phyloP scores from a whole-genome alignment of 2,888 invertebrate species.

The Phalangium opilio region DNA sequence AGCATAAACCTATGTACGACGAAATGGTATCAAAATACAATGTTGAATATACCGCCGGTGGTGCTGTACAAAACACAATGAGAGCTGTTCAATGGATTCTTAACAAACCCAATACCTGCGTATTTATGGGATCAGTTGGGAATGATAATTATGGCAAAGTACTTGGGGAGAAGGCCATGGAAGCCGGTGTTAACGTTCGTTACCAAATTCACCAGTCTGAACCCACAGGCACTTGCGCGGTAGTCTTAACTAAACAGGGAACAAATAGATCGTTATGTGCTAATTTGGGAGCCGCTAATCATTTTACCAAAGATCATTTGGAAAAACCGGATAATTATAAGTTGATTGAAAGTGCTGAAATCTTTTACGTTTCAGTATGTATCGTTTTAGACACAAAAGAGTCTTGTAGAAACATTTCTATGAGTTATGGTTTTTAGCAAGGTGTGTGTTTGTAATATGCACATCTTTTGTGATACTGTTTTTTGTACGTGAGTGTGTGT shows the following conservation, averaged over 20 bases:
- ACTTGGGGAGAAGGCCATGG: conserved; percentile 56
- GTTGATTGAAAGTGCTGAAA: conserved; percentile 61
- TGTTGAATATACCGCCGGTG: conserved; percentile 86
- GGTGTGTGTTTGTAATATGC: too few species aligned
- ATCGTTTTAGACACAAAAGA: too few species aligned
- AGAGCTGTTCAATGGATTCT: conserved; percentile 81
- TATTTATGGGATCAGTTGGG: conserved; percentile 91
- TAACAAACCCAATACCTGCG: conserved; percentile 55
- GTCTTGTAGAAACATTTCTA: too few species aligned
- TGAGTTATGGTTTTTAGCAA: too few species aligned
- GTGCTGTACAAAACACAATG: conserved; percentile 84
- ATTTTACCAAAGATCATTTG: conserved; percentile 48
- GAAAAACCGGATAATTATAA: conserved; percentile 51
- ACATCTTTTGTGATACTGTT: too few species aligned
- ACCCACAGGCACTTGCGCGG: conserved; percentile 92
- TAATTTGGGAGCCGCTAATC: conserved; percentile 85
- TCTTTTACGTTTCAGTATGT: conserved; percentile 59
- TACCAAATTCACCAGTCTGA: conserved; percentile 64
- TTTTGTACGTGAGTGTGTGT: too few species aligned
- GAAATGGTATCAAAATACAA: conserved; percentile 60
- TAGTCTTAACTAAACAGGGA: conserved; percentile 55
- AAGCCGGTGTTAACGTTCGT: conserved; percentile 68
- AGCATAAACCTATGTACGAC: conserved; percentile 64
- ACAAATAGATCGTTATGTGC: conserved; percentile 60
- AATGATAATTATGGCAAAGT: conserved; percentile 74